Conservation (phyloP, 2,113 vertebrate genomes). For the Scomber scombrus region DNA sequence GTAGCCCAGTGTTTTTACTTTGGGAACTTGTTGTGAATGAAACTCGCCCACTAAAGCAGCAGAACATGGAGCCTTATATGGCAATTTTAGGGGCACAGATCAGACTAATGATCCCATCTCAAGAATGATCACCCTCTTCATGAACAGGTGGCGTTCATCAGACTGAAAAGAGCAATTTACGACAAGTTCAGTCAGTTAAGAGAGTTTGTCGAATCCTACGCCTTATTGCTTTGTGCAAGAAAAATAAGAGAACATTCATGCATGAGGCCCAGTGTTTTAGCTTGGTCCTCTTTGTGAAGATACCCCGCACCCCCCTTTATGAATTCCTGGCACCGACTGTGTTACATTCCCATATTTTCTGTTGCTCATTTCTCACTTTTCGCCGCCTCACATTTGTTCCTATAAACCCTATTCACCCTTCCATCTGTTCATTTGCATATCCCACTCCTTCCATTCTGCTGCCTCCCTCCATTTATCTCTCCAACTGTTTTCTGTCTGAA, state of each 20-base stretch:
- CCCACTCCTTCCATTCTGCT: conserved; percentile 24
- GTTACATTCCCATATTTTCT: conserved; percentile 8
- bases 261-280: not conserved
- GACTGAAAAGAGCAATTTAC: too few species aligned
- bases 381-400: conserved; percentile 11
- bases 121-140: too few species aligned
- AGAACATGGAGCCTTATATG: too few species aligned
- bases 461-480: conserved; percentile 35
- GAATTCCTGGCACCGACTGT: conserved; percentile 7
- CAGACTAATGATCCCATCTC: too few species aligned
- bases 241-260: too few species aligned
- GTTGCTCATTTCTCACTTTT: conserved; percentile 22
- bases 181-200: too few species aligned
- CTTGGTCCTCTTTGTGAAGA: not conserved
- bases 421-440: conserved; percentile 50
- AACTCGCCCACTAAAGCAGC: too few species aligned
- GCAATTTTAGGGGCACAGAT: too few species aligned
- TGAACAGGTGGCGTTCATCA: too few species aligned
- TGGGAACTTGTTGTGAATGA: too few species aligned
- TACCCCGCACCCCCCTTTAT: not conserved
- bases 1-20: too few species aligned
- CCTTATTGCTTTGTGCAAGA: not conserved
- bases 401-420: conserved; percentile 12
- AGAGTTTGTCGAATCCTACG: too few species aligned
- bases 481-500: conserved; percentile 34